Percentiles rank a stretch among this genome's conserved stretches.
Conservation (phyloP, 2,797 vertebrate species). For the Apogon hyalosoma region DNA sequence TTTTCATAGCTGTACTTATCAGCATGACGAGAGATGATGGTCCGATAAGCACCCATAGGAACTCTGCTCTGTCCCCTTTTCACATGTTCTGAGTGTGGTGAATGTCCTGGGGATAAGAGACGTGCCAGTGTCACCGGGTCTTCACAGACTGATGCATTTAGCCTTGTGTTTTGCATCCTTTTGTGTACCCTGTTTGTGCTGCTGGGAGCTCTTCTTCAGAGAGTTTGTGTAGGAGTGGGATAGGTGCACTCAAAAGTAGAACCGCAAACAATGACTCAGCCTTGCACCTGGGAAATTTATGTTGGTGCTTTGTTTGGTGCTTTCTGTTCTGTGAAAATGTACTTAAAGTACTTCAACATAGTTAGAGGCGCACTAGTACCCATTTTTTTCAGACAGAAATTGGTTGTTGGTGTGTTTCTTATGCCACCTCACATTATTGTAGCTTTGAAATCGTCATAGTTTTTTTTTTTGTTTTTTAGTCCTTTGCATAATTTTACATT, state of each 20-base stretch:
- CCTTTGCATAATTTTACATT: too few species aligned
- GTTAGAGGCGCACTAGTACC: neutral
- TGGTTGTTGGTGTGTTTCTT: too few species aligned
- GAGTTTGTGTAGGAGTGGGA: slow-evolving; percentile 65
- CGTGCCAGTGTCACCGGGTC: neutral
- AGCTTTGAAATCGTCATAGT: too few species aligned
- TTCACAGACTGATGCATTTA: slow-evolving; percentile 26
- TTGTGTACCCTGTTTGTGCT: slow-evolving; percentile 39
- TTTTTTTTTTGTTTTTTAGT: too few species aligned
- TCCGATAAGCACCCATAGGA: slow-evolving; percentile 40
- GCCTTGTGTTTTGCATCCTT: slow-evolving; percentile 38
- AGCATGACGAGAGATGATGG: slow-evolving; percentile 55
- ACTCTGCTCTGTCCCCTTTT: slow-evolving; percentile 45
- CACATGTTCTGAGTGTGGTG: slow-evolving; percentile 22
- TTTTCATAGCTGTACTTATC: slow-evolving; percentile 57
- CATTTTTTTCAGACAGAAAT: neutral
- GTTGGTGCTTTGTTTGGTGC: slow-evolving; percentile 3
- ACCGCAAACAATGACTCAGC: slow-evolving; percentile 65
- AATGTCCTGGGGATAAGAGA: slow-evolving; percentile 41
- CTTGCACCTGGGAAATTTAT: slow-evolving; percentile 36
- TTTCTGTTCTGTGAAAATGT: slow-evolving; percentile 4
- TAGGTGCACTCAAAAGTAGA: slow-evolving; percentile 51
- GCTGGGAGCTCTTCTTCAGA: slow-evolving; percentile 36
- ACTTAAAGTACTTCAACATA: slow-evolving; percentile 8
- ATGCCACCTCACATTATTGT: too few species aligned